Base-by-base conservation (phyloP, 2,797 vertebrate species). In the Acipenser ruthenus region DNA sequence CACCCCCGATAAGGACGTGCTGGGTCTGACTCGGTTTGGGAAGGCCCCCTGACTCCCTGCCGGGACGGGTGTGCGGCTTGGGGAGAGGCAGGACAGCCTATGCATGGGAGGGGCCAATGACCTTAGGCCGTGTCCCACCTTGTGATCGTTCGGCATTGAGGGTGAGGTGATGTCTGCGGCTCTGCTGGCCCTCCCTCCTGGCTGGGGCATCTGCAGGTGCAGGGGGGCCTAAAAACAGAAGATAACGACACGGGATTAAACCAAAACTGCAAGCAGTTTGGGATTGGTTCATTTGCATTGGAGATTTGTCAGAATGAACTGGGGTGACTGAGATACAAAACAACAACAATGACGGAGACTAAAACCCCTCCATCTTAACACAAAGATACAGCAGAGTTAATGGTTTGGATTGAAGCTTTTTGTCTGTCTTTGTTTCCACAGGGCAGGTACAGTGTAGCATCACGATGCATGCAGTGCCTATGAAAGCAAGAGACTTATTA, bases 151-250 rank as follows among this genome's bases (percentile, higher is more conserved):
- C 82, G 91, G 87, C 80, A 92, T 92, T 74, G 93, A 89, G 74
- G 83, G 91, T 78, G 89, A 79, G 84, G 86, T 86, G 86, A 80
- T 75, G 75, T 95, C 94, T 79, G 92, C 81, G 75, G 94, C 93
- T 82, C 95, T 93, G 91, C 89, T 94, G 77, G 93, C 93, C 87
- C 90, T 91, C 83, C 94, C 94, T 94, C 89, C 94, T 68, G 85
- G 88, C 74, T 87, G 87, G 78, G 91, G 75, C 70, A 77, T 83
- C 84, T 93, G 95, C 79, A 87, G 84, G 75, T 82, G 83, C 72
- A 82, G 80, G 79, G 81, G 84, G 60, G 60, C 87, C 89, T 91
- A 84, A 75, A 37, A 86, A 86, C 78, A 88, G 67, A 91, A 86
- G 77, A 87, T 75, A 18, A 87, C 70, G 75, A 76, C 78, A 82